phyloP scores from a whole-genome alignment of 2,113 vertebrate genomes.

The Dasyornis broadbenti region DNA sequence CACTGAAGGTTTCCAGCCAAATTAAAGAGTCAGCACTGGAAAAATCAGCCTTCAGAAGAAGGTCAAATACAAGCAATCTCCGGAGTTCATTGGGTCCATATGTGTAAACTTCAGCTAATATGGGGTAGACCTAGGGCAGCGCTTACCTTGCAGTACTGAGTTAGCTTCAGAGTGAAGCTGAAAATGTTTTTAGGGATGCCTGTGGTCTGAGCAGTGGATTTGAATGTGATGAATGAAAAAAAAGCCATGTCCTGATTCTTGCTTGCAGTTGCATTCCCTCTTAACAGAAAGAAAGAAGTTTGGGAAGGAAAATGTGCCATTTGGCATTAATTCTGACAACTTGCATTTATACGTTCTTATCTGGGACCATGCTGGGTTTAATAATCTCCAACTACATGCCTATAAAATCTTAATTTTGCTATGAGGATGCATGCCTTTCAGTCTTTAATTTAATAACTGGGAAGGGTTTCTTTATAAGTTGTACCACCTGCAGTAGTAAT shows the following conservation, averaged over 20 bases:
- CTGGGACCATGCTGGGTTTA: conserved; percentile 55
- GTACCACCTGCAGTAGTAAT: conserved; percentile 59
- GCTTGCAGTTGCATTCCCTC: background rate
- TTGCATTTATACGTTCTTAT: conserved; percentile 34
- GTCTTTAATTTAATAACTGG: conserved; percentile 63
- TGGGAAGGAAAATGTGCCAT: background rate
- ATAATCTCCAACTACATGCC: conserved; percentile 56
- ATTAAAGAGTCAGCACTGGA: conserved; percentile 47
- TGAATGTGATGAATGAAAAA: conserved; percentile 3
- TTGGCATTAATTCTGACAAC: conserved; percentile 48
- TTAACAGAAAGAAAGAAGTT: background rate
- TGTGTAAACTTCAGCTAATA: conserved; percentile 49
- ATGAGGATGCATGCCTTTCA: conserved; percentile 54
- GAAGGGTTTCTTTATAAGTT: conserved; percentile 56
- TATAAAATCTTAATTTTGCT: conserved; percentile 62
- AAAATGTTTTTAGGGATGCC: background rate
- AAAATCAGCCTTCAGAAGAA: conserved; percentile 42
- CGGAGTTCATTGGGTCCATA: conserved; percentile 56
- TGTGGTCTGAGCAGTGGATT: background rate
- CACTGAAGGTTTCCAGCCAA: conserved; percentile 43
- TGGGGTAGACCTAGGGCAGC: background rate
- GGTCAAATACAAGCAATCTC: conserved; percentile 42
- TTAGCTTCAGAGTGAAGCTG: conserved; percentile 9
- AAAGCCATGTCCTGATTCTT: background rate
- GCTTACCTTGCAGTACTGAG: background rate